A percentile compares a stretch with the other conserved stretches of the same genome.
Conservation (phyloP, 2,113 vertebrate species). For the Gallinago paraguaiae region DNA sequence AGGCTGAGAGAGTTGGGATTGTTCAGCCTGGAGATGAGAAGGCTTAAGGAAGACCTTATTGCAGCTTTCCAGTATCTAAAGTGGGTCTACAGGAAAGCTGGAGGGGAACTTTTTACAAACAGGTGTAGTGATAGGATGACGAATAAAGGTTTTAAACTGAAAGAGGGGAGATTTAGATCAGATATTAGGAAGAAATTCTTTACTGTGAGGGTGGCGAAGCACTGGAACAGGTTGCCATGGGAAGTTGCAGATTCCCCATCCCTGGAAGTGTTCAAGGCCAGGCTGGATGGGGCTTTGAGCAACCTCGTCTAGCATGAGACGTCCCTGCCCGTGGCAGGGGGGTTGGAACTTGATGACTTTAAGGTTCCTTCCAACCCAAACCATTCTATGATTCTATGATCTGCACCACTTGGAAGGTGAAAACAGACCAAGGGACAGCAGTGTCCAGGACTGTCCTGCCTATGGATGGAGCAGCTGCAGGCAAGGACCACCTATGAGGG, state of each 20-base stretch:
- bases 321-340: not conserved
- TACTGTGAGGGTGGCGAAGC: not conserved
- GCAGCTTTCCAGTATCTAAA: not conserved
- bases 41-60: not conserved
- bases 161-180: not conserved
- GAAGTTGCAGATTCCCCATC: not conserved
- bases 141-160: not conserved
- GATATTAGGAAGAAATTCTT: not conserved
- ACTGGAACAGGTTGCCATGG: not conserved
- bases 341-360: not conserved
- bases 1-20: not conserved
- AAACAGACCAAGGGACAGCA: fast-evolving
- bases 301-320: not conserved
- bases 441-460: not conserved
- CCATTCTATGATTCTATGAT: not conserved
- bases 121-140: not conserved
- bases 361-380: not conserved
- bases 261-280: not conserved
- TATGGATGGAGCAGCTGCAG: too few species aligned
- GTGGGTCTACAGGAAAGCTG: not conserved
- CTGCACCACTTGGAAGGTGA: not conserved
- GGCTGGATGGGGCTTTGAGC: not conserved
- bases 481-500: too few species aligned
- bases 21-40: not conserved
- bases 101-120: not conserved